Evolutionary conservation across 1,140 invertebrate genomes (phyloP).

Genomic region (Drosophila pectinifera): DNA sequence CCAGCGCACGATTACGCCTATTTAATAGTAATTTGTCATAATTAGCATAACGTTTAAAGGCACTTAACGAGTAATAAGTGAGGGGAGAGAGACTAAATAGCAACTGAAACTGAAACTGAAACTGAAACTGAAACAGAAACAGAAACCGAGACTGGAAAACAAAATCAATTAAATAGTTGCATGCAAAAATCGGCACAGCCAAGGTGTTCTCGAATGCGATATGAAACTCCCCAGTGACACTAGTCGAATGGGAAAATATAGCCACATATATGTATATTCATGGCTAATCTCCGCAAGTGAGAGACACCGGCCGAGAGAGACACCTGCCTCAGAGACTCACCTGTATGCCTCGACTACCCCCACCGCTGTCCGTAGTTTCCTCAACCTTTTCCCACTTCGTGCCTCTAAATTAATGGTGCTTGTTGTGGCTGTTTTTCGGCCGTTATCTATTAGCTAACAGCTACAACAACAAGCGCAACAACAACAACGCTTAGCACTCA

Average conservation of each 20-base stretch:
- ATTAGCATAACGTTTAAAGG: constrained; percentile 79
- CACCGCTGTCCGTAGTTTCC: constrained; percentile 9
- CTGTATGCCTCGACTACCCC: constrained; percentile 16
- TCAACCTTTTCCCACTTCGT: constrained; percentile 36
- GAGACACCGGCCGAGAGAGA: constrained; percentile 5
- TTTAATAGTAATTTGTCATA: constrained; percentile 82
- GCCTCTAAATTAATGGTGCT: constrained; percentile 46
- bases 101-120: constrained; percentile 9
- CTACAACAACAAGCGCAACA: constrained; percentile 23
- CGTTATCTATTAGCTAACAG: constrained; percentile 55
- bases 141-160: constrained; percentile 20
- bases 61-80: constrained; percentile 60
- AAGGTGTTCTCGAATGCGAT: constrained; percentile 35
- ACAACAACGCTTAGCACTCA: constrained; percentile 23
- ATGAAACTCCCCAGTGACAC: constrained; percentile 19
- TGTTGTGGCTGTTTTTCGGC: constrained; percentile 28
- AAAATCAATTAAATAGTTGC: constrained; percentile 77
- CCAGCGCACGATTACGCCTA: constrained; percentile 63
- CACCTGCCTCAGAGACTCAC: constrained; percentile 36
- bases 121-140: not conserved
- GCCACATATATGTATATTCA: constrained; percentile 15
- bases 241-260: constrained; percentile 13
- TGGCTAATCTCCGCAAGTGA: constrained; percentile 28
- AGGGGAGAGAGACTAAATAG: constrained; percentile 28
- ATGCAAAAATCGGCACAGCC: constrained; percentile 34